phyloP scores from a whole-genome alignment of 1,140 invertebrate species.

The Drosophila arawakana region DNA sequence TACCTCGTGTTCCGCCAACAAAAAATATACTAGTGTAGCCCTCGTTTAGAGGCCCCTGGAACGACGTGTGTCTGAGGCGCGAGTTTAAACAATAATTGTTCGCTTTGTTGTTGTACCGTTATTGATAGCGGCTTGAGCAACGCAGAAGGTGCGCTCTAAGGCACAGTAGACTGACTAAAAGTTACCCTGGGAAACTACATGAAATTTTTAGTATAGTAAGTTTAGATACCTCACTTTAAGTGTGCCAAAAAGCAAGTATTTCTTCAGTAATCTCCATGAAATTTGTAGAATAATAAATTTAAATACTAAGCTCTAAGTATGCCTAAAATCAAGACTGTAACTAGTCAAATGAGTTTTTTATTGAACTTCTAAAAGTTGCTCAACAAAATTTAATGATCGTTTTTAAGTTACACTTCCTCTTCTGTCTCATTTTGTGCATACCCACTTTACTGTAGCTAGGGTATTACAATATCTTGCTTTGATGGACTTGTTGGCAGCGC shows the following conservation, averaged over 20 bases:
- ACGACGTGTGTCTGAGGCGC: slow-evolving; percentile 32
- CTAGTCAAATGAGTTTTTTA: too few species aligned
- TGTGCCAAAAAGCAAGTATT: background rate
- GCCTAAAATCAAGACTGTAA: background rate
- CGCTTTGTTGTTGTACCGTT: slow-evolving; percentile 33
- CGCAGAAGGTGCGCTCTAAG: background rate
- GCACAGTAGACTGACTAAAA: background rate
- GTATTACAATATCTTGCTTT: slow-evolving; percentile 10
- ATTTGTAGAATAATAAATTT: background rate
- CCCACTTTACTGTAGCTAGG: background rate
- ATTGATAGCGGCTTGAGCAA: slow-evolving; percentile 22
- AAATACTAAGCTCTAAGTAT: background rate
- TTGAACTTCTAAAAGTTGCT: too few species aligned
- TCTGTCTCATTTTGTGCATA: background rate
- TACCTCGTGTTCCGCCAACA: background rate
- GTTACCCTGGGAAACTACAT: background rate
- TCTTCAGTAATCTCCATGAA: background rate
- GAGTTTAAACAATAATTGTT: slow-evolving; percentile 34
- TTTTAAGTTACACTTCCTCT: background rate
- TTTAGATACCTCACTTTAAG: background rate
- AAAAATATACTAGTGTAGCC: background rate
- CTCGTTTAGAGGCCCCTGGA: background rate
- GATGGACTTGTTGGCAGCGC: slow-evolving; percentile 32
- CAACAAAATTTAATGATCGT: too few species aligned
- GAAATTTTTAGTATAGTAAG: background rate